Evolutionary conservation across 2,113 vertebrate species (phyloP).

Genomic region (Dipodomys spectabilis): DNA sequence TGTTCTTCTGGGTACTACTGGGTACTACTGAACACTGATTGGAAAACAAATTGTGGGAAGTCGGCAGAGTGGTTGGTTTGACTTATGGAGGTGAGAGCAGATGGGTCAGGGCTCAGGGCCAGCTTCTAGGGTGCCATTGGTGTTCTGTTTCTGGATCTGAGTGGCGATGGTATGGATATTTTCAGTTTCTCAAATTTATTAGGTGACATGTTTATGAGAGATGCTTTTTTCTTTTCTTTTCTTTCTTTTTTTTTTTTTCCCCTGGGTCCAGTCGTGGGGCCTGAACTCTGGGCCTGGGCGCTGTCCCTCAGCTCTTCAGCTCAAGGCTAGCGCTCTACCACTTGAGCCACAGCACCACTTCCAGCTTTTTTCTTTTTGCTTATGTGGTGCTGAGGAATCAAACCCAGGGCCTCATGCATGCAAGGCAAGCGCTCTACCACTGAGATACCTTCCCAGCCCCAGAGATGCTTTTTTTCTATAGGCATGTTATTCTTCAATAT

Average conservation of each 20-base stretch:
- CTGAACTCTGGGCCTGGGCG: too few relatives aligned
- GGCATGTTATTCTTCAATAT: neutral
- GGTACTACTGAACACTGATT: neutral
- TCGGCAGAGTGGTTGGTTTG: neutral
- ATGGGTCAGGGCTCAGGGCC: neutral
- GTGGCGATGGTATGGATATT: neutral
- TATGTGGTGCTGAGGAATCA: too few relatives aligned
- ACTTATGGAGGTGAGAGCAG: too few relatives aligned
- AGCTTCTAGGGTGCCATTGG: neutral
- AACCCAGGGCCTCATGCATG: too few relatives aligned
- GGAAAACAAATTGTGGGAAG: neutral
- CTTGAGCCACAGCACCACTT: too few relatives aligned
- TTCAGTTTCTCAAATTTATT: neutral
- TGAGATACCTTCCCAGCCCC: too few relatives aligned
- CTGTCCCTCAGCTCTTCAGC: too few relatives aligned
- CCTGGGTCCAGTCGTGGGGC: too few relatives aligned
- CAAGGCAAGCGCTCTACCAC: too few relatives aligned
- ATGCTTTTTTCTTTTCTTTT: neutral
- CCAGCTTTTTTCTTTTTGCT: too few relatives aligned
- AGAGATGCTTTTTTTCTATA: neutral
- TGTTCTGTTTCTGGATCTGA: neutral
- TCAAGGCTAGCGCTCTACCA: too few relatives aligned
- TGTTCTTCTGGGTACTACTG: too few relatives aligned
- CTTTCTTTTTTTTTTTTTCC: neutral
- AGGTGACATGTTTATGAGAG: neutral